Evolutionary conservation across 2,888 invertebrate species (phyloP), one percentile per base, ranked within the genome.

Genomic region (Cenopis cana): DNA sequence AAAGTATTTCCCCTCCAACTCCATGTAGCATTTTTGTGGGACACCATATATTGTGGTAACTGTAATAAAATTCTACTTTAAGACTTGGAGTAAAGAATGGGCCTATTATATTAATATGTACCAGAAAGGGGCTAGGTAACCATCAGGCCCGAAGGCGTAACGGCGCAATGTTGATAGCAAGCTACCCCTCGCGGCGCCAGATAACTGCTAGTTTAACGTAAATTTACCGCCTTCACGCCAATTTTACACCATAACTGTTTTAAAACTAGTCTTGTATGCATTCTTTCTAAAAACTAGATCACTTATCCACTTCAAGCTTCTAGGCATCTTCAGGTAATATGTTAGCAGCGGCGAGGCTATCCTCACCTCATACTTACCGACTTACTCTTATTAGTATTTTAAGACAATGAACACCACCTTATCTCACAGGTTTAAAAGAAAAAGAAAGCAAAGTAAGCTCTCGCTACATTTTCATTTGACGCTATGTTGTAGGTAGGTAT

Each of bases 181-280:
- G 50, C 49, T 50, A 33, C 54, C 33, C 61, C 60, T 59, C 55
- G 61, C 61, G 66, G 71, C 71, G 66, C 60, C 60, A 67, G 71
- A 67, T 71, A 71, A 71, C 71, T 65, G 60, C 55, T 60, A 33
- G 66, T 60, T 71, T 66, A 71, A 56, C 67, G 66, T 49, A 55
- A 70, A 70, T 70, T 66, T 66, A 29, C 67, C 33, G 55, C 62
- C 68, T 76, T 74, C 77, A 74, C 81, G 77, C 78, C 81, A 84
- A 84, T 83, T 82, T 85, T 80, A 79, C 81, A 78, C 81, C 80
- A 83, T 84, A 84, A 85, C 81, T 82, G 81, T 75, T 79, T 85
- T 81, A 84, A n/a, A 85, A 87, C 84, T 85, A 82, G 84, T 81
- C 83, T 80, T 76, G 79, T 80, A 46, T 83, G 82, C 84, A 81